Base-by-base conservation (phyloP, 2,888 invertebrate species). In the Halocaridina rubra region DNA sequence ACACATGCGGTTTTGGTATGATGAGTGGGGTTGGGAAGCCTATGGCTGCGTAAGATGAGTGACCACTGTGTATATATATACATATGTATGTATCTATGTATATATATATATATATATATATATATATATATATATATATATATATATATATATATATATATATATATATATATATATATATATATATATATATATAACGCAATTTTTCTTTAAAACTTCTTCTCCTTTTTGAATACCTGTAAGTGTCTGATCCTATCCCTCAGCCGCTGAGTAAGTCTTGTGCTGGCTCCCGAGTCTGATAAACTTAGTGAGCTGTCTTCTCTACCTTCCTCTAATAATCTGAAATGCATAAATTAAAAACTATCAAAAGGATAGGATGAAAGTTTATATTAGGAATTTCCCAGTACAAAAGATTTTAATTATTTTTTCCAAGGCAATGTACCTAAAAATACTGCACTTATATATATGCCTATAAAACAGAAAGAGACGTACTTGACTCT, bases 301-400 rank as follows among this genome's bases (percentile, higher is more conserved):
- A 78, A 39, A 39, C 78, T 84, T 16, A 84, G 72, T 2, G 82
- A 84, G 61, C 82, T 78, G 24, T 84, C 78, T 27, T 84, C 82
- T 27, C 59, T 72, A 7, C 72, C 78, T 29, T 84, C 82, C 61
- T 84, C 82, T 39, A 84, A 32, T 29, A 77, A 84, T 57, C 82
- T 84, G 74, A 29, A 24, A 2, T 27, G 64, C 75, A 27, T 22
- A 19, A 76, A 29, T 59, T 29, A 76, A 16, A 16, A 46, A 46
- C 10, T 46, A 7, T 46, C 16, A 46, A 46, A 46, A n/a, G n/a
- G n/a, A n/a, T n/a, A n/a, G n/a, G n/a, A n/a, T n/a, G n/a, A n/a
- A n/a, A n/a, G n/a, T n/a, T n/a, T n/a, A n/a, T n/a, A n/a, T n/a
- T n/a, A n/a, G n/a, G n/a, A n/a, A n/a, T n/a, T n/a, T n/a, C n/a